These are phyloP conservation scores for Mastomys natalensis DNA, from an alignment of 2,113 vertebrate species.

Conservation along the genomic window DNA sequence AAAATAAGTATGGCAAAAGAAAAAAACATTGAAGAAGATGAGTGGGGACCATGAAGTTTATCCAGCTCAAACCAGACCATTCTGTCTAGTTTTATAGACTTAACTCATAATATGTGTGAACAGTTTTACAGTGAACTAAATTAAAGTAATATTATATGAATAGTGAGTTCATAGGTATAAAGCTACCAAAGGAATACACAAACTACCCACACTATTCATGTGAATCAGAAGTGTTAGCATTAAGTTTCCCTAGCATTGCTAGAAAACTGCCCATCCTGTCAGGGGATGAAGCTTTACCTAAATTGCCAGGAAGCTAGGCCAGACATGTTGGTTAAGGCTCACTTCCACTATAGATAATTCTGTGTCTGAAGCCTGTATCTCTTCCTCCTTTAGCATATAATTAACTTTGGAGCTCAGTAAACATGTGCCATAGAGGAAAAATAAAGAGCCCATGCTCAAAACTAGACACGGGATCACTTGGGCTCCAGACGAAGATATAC, in stretches of 20 bases:
- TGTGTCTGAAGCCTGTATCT: conserved; percentile 40
- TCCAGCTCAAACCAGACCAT: neutral
- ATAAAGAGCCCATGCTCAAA: conserved; percentile 16
- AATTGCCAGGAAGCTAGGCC: neutral
- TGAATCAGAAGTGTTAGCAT: neutral
- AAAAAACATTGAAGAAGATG: neutral
- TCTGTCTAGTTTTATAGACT: neutral
- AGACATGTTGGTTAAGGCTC: conserved; percentile 1
- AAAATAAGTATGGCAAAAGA: neutral
- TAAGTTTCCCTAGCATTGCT: neutral
- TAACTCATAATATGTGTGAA: neutral
- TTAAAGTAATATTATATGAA: neutral
- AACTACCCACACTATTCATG: neutral
- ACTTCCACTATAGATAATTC: neutral
- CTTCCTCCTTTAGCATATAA: neutral
- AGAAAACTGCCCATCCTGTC: neutral
- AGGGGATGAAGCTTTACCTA: neutral
- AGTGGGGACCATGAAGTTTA: neutral
- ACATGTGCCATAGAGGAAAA: conserved; percentile 17
- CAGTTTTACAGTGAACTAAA: neutral
- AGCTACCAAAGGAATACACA: neutral
- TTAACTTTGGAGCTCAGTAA: conserved; percentile 2
- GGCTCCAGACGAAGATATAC: neutral
- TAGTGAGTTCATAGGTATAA: neutral
- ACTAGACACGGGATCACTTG: neutral